phyloP scores from a whole-genome alignment of 23 tunicate genomes.

The Ciona savignyi region DNA sequence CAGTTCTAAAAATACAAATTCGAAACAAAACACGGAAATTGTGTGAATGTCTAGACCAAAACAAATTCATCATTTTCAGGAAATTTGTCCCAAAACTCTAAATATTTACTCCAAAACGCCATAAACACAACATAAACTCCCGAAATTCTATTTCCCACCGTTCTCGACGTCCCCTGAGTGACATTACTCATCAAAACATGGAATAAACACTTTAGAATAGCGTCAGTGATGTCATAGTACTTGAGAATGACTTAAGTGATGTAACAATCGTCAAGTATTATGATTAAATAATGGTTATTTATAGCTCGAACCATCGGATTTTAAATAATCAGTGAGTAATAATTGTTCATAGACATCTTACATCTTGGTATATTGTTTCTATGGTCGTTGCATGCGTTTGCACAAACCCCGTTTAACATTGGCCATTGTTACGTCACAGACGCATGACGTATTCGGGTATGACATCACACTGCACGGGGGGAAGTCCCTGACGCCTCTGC shows the following conservation, averaged over 20 bases:
- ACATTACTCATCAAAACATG: neutral
- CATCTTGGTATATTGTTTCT: neutral
- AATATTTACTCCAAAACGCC: neutral
- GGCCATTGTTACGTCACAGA: slow-evolving; percentile 10
- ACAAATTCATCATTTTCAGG: neutral
- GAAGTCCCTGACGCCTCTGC: slow-evolving; percentile 36
- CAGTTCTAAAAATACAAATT: no score
- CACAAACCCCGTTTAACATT: no score
- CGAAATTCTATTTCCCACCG: neutral
- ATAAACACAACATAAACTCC: no score
- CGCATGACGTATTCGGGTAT: slow-evolving; percentile 25
- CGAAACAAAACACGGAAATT: neutral
- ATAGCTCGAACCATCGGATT: neutral
- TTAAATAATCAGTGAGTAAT: neutral
- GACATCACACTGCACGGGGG: slow-evolving; percentile 58
- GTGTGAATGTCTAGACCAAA: neutral
- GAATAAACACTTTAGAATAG: neutral
- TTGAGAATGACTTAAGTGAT: neutral
- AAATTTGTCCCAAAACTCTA: neutral
- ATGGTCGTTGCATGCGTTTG: neutral
- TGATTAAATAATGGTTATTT: neutral
- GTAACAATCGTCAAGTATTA: neutral
- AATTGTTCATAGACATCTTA: neutral
- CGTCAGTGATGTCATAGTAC: neutral
- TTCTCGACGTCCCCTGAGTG: no score